Evolutionary conservation across 1,140 invertebrate genomes (phyloP).

Genomic region (Zaprionus davidi): DNA sequence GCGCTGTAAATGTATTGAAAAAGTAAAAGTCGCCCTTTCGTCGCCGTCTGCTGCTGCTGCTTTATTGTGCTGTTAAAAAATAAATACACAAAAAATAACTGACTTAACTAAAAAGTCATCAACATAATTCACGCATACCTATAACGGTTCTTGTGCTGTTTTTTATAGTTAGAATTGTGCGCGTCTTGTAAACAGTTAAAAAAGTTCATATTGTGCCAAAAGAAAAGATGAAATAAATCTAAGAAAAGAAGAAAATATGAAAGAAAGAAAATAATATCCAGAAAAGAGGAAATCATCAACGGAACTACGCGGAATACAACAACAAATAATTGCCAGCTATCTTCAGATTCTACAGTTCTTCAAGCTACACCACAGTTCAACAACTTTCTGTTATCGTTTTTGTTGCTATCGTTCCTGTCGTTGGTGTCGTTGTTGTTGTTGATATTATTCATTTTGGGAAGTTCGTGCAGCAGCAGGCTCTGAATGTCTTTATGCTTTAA

Average conservation of each 20-base stretch:
- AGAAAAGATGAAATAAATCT: conserved; percentile 27
- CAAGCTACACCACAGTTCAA: not conserved
- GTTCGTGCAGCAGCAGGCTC: conserved; percentile 83
- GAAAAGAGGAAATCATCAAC: conserved; percentile 17
- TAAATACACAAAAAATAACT: not conserved
- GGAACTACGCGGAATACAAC: conserved; percentile 14
- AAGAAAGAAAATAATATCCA: conserved; percentile 27
- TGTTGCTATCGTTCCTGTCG: conserved; percentile 14
- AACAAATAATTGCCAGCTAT: conserved; percentile 22
- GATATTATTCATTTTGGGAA: conserved; percentile 57
- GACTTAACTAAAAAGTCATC: not conserved
- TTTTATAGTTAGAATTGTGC: conserved; percentile 19
- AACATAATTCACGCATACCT: conserved; percentile 19
- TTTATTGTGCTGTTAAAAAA: conserved; percentile 34
- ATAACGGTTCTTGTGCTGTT: conserved; percentile 7
- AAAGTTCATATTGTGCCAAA: conserved; percentile 66
- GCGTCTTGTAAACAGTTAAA: conserved; percentile 45
- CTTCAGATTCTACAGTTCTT: not conserved
- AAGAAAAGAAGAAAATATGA: not conserved
- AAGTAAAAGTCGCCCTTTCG: conserved; percentile 70
- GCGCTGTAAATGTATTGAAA: conserved; percentile 63
- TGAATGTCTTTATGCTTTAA: conserved; percentile 89
- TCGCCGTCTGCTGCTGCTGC: conserved; percentile 46
- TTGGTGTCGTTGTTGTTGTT: conserved; percentile 52
- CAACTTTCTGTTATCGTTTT: conserved; percentile 26